phyloP scores from a whole-genome alignment of 2,888 invertebrate species.

The Calliphora vomitoria region DNA sequence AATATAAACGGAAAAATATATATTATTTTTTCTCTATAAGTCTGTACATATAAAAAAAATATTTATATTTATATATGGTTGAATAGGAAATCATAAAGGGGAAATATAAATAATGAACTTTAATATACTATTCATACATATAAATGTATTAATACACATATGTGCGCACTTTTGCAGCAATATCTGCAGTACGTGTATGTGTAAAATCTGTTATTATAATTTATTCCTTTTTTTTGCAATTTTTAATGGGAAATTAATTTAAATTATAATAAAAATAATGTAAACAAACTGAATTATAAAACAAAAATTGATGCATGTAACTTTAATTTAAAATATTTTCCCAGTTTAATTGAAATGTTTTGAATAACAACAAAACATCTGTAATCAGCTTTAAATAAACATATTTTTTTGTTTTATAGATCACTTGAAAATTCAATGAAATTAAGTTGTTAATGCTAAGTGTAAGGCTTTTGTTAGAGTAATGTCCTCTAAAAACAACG shows the following conservation, averaged over 20 bases:
- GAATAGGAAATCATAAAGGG: conserved; percentile 19
- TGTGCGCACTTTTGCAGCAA: background rate
- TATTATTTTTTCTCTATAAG: too few relatives aligned
- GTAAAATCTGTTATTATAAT: conserved; percentile 1
- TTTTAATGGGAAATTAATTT: conserved; percentile 30
- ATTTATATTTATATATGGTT: background rate
- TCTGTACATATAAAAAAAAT: background rate
- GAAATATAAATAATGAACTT: conserved; percentile 35
- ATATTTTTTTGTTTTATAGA: background rate
- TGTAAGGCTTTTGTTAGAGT: background rate
- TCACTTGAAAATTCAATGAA: background rate
- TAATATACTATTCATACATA: conserved; percentile 2
- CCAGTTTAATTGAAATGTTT: background rate
- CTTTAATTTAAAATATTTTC: conserved; percentile 9
- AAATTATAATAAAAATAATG: conserved; percentile 1
- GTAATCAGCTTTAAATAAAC: background rate
- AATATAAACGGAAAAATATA: too few relatives aligned
- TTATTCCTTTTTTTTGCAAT: background rate
- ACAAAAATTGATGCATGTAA: background rate
- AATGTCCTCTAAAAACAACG: too few relatives aligned
- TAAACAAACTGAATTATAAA: background rate
- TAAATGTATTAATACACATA: background rate
- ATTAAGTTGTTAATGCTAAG: background rate
- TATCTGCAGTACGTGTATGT: background rate
- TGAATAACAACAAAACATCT: background rate